These are phyloP conservation scores for Simalia tracyae DNA, from an alignment of 2,797 vertebrate species.

Conservation along the genomic window DNA sequence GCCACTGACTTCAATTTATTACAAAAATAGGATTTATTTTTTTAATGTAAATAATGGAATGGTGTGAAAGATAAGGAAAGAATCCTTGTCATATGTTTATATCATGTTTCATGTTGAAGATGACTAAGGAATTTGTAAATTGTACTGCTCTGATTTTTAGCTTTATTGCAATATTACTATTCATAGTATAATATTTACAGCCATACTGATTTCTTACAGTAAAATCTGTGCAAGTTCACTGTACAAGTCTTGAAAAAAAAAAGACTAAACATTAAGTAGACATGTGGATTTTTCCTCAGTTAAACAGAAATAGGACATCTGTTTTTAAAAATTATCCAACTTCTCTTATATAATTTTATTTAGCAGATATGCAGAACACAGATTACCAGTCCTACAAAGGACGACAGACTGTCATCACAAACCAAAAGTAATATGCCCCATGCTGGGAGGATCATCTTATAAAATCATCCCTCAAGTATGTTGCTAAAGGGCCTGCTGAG, in stretches of 20 bases:
- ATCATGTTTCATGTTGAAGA: conserved; percentile 53
- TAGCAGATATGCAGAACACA: conserved; percentile 27
- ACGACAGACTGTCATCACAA: conserved; percentile 39
- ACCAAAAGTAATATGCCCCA: conserved; percentile 37
- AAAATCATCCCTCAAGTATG: conserved; percentile 23
- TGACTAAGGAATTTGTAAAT: conserved; percentile 57
- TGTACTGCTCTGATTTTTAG: conserved; percentile 28
- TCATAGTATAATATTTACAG: conserved; percentile 39
- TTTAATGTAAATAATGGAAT: conserved; percentile 51
- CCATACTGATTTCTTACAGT: conserved; percentile 28
- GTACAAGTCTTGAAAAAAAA: conserved; percentile 44
- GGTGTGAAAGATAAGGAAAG: conserved; percentile 45
- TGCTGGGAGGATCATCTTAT: conserved; percentile 27
- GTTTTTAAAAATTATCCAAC: conserved; percentile 26
- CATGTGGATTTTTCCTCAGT: neutral
- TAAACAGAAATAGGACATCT: conserved; percentile 16
- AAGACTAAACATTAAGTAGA: conserved; percentile 10
- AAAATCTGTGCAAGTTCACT: conserved; percentile 1
- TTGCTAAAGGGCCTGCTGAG: conserved; percentile 18
- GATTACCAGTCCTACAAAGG: conserved; percentile 35
- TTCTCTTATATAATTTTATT: conserved; percentile 38
- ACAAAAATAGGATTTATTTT: conserved; percentile 14
- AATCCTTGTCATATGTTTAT: conserved; percentile 62
- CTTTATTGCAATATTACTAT: conserved; percentile 46
- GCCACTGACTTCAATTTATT: conserved; percentile 30